These are phyloP conservation scores for Ophion ellenae DNA, from an alignment of 2,888 invertebrate species.

Conservation along the genomic window DNA sequence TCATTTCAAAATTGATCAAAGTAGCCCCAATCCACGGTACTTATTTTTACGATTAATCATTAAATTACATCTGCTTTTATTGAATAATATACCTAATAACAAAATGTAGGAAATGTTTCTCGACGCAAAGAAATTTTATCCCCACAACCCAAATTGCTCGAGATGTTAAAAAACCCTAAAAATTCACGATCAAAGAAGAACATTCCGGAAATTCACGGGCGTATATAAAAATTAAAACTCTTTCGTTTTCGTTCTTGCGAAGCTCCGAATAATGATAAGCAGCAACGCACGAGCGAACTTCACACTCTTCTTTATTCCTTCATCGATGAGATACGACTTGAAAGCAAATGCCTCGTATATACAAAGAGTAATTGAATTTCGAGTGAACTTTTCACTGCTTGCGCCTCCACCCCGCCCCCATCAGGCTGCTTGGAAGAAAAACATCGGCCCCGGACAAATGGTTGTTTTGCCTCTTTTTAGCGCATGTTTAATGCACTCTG, in stretches of 20 bases:
- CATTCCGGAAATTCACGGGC: background rate
- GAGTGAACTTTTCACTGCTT: slow-evolving; percentile 17
- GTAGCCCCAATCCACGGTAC: too few relatives aligned
- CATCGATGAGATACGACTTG: slow-evolving; percentile 9
- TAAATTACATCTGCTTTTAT: too few relatives aligned
- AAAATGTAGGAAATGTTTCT: too few relatives aligned
- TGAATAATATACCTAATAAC: too few relatives aligned
- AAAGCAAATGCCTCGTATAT: slow-evolving; percentile 34
- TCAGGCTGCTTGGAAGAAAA: background rate
- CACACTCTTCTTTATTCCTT: background rate
- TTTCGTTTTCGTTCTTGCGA: background rate
- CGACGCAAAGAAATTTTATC: too few relatives aligned
- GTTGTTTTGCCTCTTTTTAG: slow-evolving; percentile 32
- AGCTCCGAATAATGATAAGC: background rate
- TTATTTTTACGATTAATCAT: too few relatives aligned
- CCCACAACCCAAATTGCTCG: background rate
- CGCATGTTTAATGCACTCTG: slow-evolving; percentile 60
- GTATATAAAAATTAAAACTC: background rate
- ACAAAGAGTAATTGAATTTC: slow-evolving; percentile 46
- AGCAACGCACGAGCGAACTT: background rate
- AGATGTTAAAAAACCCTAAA: background rate
- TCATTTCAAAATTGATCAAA: too few relatives aligned
- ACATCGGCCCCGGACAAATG: slow-evolving; percentile 10
- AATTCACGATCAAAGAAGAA: background rate
- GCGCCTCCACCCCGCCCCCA: background rate